Conservation (phyloP, 2,797 vertebrate genomes). For the Lagorchestes hirsutus region DNA sequence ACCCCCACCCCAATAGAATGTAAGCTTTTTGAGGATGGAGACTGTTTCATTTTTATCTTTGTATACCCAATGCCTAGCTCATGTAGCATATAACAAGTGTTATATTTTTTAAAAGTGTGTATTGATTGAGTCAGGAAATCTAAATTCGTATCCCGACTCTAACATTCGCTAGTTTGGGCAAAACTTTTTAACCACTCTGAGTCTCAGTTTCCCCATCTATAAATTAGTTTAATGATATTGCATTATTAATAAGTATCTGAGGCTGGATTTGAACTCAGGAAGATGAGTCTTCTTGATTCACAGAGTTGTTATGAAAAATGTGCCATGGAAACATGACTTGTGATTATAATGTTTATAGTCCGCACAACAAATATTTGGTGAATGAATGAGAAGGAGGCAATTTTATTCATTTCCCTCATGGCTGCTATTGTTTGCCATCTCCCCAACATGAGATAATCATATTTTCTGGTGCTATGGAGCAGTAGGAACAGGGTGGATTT, state of each 20-base stretch:
- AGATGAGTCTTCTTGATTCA: not conserved
- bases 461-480: not conserved
- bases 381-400: not conserved
- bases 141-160: not conserved
- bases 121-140: not conserved
- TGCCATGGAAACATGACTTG: not conserved
- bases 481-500: not conserved
- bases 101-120: not conserved
- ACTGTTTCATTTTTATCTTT: not conserved
- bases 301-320: not conserved
- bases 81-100: not conserved
- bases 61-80: not conserved
- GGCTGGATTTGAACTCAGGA: no score
- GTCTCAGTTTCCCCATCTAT: not conserved
- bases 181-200: not conserved
- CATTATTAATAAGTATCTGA: no score
- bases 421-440: not conserved
- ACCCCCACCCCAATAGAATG: not conserved
- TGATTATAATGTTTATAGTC: not conserved
- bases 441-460: not conserved
- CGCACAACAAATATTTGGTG: not conserved
- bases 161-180: not conserved
- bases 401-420: not conserved
- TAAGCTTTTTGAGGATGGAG: not conserved
- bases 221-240: not conserved